These are phyloP conservation scores for Mesopsocus fuscifrons DNA, from an alignment of 2,888 invertebrate genomes.

Conservation along the genomic window DNA sequence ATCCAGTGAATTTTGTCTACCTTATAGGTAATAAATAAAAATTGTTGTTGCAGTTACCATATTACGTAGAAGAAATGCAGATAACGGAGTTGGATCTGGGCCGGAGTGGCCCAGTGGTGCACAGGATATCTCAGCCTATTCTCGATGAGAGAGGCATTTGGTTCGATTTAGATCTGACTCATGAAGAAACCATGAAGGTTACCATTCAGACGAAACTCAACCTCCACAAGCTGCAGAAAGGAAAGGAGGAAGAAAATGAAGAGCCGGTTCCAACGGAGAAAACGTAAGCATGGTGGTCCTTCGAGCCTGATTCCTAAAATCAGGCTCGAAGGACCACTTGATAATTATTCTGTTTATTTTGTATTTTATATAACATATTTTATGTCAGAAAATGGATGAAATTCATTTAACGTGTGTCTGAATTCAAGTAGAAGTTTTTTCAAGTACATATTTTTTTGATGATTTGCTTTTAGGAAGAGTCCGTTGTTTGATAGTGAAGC, in stretches of 20 bases:
- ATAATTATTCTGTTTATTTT: no score
- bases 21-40: no score
- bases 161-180: slow-evolving; percentile 66
- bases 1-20: no score
- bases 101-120: slow-evolving; percentile 41
- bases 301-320: background rate
- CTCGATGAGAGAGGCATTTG: slow-evolving; percentile 71
- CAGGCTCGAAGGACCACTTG: background rate
- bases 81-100: slow-evolving; percentile 59
- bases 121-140: slow-evolving; percentile 39
- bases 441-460: no score
- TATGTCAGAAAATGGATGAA: no score
- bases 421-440: no score
- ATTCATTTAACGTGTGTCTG: no score
- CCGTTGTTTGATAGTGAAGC: slow-evolving; percentile 57
- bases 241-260: background rate
- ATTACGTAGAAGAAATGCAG: slow-evolving; percentile 67
- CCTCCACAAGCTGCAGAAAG: slow-evolving; percentile 39
- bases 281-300: background rate
- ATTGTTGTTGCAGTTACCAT: slow-evolving; percentile 63
- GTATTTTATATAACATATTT: no score
- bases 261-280: background rate
- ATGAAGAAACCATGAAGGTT: slow-evolving; percentile 60
- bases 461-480: background rate
- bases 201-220: slow-evolving; percentile 79